Conservation (phyloP, 2,113 vertebrate species). For the Scytalopus superciliaris region DNA sequence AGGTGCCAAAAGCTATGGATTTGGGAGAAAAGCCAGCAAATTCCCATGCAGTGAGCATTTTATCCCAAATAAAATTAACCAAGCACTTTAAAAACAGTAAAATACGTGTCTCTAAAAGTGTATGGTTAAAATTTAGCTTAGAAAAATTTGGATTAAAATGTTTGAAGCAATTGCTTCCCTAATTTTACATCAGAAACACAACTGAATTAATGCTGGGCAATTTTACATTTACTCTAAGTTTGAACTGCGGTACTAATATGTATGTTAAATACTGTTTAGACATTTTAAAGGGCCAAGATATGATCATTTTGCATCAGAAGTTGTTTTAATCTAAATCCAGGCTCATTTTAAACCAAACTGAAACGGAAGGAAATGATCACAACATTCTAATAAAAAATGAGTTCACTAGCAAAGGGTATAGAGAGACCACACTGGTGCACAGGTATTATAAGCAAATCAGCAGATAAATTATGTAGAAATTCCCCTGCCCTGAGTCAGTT, state of each 20-base stretch:
- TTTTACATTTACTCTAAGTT: not conserved
- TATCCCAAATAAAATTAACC: not conserved
- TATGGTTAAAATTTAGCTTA: not conserved
- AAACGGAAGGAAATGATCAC: not conserved
- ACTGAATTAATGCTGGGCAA: not conserved
- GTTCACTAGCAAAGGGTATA: not conserved
- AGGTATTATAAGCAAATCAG: not conserved
- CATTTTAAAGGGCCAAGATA: not conserved
- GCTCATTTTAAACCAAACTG: not conserved
- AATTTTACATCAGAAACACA: not conserved
- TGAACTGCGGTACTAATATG: not conserved
- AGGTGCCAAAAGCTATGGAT: not conserved
- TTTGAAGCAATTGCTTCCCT: slow-evolving; percentile 37
- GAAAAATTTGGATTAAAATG: not conserved
- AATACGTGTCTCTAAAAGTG: not conserved
- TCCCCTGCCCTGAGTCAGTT: not conserved
- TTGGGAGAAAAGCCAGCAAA: not conserved
- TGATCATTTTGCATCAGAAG: not conserved
- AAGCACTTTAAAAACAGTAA: not conserved
- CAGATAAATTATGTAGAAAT: not conserved
- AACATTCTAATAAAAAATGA: not conserved
- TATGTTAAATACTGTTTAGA: not conserved
- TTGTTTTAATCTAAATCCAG: not conserved
- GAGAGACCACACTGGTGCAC: not conserved
- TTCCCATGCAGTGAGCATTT: not conserved